Conservation (phyloP, 2,797 vertebrate species). For the Acrossocheilus wenchowensis region DNA sequence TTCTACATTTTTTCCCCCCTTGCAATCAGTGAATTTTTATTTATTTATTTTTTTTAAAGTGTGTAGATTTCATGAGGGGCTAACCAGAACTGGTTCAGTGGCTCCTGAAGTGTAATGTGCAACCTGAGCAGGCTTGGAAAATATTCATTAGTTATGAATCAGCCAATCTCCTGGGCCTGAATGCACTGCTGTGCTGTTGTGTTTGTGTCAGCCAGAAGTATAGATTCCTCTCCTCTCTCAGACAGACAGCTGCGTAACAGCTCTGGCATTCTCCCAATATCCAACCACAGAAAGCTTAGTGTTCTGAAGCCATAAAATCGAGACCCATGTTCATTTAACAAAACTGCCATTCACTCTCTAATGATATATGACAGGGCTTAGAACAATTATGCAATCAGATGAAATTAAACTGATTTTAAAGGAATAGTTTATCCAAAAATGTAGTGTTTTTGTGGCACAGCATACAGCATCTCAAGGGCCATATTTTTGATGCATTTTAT, state of each 20-base stretch:
- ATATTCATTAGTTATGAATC: slow-evolving; percentile 77
- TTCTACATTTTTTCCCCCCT: neutral
- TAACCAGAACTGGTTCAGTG: slow-evolving; percentile 60
- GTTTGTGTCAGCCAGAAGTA: slow-evolving; percentile 71
- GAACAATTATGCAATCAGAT: slow-evolving; percentile 61
- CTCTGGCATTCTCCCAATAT: slow-evolving; percentile 71
- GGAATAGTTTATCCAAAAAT: neutral
- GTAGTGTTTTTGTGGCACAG: neutral
- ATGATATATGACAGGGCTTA: slow-evolving; percentile 59
- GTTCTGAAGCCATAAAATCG: slow-evolving; percentile 52
- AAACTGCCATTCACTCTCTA: slow-evolving; percentile 51
- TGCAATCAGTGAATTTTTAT: neutral
- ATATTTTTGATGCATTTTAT: neutral
- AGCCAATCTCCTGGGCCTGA: slow-evolving; percentile 49
- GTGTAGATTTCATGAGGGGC: slow-evolving; percentile 15
- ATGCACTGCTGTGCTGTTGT: slow-evolving; percentile 58
- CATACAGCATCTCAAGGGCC: neutral
- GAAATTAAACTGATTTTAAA: slow-evolving; percentile 27
- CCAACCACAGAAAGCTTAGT: slow-evolving; percentile 58
- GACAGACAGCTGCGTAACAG: slow-evolving; percentile 75
- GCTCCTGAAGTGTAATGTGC: slow-evolving; percentile 53
- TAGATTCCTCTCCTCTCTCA: slow-evolving; percentile 68
- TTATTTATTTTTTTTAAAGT: neutral
- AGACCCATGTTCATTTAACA: slow-evolving; percentile 51
- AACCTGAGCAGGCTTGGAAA: slow-evolving; percentile 60